phyloP scores from a whole-genome alignment of 2,113 vertebrate genomes.

The crab-eating macaque (Macaca fascicularis) region DNA sequence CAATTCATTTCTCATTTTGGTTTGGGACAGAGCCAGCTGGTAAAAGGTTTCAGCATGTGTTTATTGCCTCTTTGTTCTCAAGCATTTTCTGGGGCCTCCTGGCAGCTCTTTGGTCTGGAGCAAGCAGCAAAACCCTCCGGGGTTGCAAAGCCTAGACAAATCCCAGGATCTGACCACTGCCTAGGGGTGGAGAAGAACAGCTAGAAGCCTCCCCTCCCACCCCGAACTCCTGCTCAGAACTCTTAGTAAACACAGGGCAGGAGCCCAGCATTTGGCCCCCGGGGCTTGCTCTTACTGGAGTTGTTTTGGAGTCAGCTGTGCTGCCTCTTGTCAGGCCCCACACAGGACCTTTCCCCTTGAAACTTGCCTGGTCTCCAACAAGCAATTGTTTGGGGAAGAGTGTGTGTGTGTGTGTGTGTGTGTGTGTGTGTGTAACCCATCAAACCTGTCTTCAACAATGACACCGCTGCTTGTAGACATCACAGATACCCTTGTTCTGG shows the following conservation, averaged over 20 bases:
- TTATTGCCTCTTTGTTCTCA: slow-evolving; percentile 70
- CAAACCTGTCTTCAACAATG: background rate
- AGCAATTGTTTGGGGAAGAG: background rate
- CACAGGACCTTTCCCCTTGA: background rate
- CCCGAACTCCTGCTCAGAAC: slow-evolving; percentile 2
- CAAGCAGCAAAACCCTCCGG: slow-evolving; percentile 23
- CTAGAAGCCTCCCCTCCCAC: background rate
- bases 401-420: background rate
- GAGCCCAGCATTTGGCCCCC: background rate
- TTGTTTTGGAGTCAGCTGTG: background rate
- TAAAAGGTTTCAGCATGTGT: slow-evolving; percentile 64
- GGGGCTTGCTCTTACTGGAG: background rate
- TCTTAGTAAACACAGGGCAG: background rate
- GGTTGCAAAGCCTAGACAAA: slow-evolving; percentile 31
- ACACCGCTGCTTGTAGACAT: background rate
- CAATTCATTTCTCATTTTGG: slow-evolving; percentile 71
- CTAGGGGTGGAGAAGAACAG: background rate
- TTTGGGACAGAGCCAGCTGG: slow-evolving; percentile 65
- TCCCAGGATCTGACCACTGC: slow-evolving; percentile 12
- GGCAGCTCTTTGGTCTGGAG: slow-evolving; percentile 44
- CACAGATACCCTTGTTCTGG: background rate
- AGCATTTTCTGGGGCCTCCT: slow-evolving; percentile 54
- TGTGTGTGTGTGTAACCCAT: background rate
- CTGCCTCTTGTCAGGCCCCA: background rate
- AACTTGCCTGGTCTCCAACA: background rate